Base-by-base conservation (phyloP, 1,140 invertebrate genomes). In the Atta texana region DNA sequence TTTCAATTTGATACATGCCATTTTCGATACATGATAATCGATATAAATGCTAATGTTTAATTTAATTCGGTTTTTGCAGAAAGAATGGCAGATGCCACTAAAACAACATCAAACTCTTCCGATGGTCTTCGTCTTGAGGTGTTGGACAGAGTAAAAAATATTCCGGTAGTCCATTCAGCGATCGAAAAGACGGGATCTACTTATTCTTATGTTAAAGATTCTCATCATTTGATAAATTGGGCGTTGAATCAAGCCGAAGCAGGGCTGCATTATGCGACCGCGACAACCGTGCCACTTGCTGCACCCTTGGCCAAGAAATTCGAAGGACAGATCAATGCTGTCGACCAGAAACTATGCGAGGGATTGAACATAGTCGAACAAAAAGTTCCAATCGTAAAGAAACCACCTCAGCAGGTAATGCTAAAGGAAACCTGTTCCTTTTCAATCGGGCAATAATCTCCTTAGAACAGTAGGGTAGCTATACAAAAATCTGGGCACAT, bases 151-250 rank as follows among this genome's bases (percentile, higher is more conserved):
- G 95, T 97, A n/a, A 95, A 95, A 64, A 96, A 96, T 84, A 95
- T 97, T 82, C 96, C 96, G 0, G 94, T 96, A 6, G 95, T 97
- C 16, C 95, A 96, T 87, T 95, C 95, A 24, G 96, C 96, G 0
- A 96, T 96, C 87, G 96, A 96, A 90, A 96, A 96, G 88, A 96
- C 96, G 3, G 95, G 95, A 85, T 95, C 95, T 75, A 96, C 96
- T 28, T 97, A 97, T 88, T 95, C 95, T 49, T 96, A 95, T 90
- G 93, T 97, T 10, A 97, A 97, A 93, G 96, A 95, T 93, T 94
- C 94, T 16, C 92, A 95, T 92, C 90, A 95, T 69, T 78, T 96
- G 18, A 81, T 96, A 31, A 95, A 95, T 64, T 96, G 95, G 95
- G 95, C 95, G 5, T 74, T 96, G 4, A 94, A 90, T 61, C 94